Evolutionary conservation across 2,888 invertebrate species (phyloP).

Genomic region (Glyphotaelius pellucidus): DNA sequence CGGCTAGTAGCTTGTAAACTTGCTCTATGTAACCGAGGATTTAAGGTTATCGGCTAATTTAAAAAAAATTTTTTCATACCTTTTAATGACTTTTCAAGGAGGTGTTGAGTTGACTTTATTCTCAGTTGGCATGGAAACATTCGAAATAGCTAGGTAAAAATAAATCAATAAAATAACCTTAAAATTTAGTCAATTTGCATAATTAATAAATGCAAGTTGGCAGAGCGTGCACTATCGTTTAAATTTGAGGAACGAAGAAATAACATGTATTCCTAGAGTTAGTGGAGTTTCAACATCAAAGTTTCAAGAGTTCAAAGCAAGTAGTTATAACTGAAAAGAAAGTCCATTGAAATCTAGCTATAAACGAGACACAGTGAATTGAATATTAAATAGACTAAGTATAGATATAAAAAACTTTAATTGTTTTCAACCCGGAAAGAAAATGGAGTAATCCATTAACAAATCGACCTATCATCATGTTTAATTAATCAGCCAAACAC

Average conservation of each 20-base stretch:
- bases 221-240: not conserved
- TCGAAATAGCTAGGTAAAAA: not conserved
- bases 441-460: not conserved
- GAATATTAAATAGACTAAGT: not conserved
- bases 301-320: not conserved
- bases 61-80: no score
- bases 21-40: no score
- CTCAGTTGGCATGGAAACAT: no score
- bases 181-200: no score
- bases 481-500: not conserved
- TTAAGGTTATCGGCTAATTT: no score
- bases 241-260: not conserved
- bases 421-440: not conserved
- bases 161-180: no score
- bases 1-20: no score
- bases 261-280: not conserved
- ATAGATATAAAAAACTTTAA: not conserved
- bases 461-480: not conserved
- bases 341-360: not conserved
- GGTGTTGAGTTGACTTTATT: no score
- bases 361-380: not conserved
- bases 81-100: no score
- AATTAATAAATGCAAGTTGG: not conserved
- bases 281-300: not conserved
- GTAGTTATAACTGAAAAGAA: not conserved